Evolutionary conservation across 1,140 invertebrate species (phyloP).

Genomic region (Dendrolimus kikuchii): DNA sequence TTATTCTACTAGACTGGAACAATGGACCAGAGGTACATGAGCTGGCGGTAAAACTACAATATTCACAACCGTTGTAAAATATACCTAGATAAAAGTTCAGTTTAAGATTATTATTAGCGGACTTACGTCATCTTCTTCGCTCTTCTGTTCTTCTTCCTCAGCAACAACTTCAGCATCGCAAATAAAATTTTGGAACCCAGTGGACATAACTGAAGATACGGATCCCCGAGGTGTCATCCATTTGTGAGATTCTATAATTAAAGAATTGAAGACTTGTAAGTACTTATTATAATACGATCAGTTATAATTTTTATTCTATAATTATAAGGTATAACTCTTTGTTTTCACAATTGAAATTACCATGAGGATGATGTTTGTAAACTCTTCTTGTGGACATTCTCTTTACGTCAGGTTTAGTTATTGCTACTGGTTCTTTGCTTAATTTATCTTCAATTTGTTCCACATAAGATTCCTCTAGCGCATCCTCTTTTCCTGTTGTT

Average conservation of each 20-base stretch:
- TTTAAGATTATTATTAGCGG: not conserved
- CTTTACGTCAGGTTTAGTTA: conserved; percentile 29
- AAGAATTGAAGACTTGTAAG: not conserved
- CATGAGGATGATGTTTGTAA: conserved; percentile 34
- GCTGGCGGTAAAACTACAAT: too few species aligned
- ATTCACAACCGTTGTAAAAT: too few species aligned
- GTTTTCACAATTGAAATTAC: too few species aligned
- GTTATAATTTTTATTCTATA: not conserved
- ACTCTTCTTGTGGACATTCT: conserved; percentile 37
- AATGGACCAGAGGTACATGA: too few species aligned
- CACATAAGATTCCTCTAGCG: conserved; percentile 11
- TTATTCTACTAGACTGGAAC: too few species aligned
- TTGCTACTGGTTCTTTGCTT: conserved; percentile 16
- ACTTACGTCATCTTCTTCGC: conserved; percentile 13
- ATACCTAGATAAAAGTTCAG: too few species aligned
- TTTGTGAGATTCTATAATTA: conserved; percentile 40
- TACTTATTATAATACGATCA: too few species aligned
- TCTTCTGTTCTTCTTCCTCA: conserved; percentile 42
- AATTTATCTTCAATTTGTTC: conserved; percentile 6
- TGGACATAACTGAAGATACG: conserved; percentile 50
- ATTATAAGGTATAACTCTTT: conserved; percentile 9
- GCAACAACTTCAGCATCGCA: conserved; percentile 36
- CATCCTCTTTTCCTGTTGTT: conserved; percentile 40
- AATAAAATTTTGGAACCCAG: conserved; percentile 41
- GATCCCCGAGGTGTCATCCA: conserved; percentile 60